Conservation (phyloP, 2,113 vertebrate species). For the Saccopteryx leptura region DNA sequence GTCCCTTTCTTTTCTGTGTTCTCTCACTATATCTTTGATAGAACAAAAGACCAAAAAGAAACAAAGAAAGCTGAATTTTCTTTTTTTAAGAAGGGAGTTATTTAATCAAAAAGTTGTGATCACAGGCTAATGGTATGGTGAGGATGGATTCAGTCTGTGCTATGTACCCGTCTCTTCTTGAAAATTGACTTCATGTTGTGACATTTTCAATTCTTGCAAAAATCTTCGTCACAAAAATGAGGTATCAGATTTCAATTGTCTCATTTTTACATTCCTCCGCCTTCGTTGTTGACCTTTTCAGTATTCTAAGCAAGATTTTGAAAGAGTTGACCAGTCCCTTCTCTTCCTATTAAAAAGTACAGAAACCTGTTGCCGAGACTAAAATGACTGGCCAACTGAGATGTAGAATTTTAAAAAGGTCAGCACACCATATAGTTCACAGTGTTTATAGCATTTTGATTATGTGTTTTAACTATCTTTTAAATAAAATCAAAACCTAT, state of each 20-base stretch:
- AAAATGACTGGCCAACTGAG: conserved; percentile 79
- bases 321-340: conserved; percentile 84
- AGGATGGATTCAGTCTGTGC: not conserved
- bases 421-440: conserved; percentile 73
- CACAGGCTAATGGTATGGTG: not conserved
- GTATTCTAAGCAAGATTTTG: conserved; percentile 86
- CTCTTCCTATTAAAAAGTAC: conserved; percentile 84
- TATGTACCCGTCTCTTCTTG: not conserved
- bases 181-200: conserved; percentile 82
- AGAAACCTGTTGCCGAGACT: conserved; percentile 78
- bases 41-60: not conserved
- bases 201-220: conserved; percentile 86
- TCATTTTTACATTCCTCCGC: conserved; percentile 79
- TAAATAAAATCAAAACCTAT: conserved; percentile 71
- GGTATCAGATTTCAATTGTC: conserved; percentile 80
- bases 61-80: not conserved
- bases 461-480: conserved; percentile 50
- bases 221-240: conserved; percentile 79
- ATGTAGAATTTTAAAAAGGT: conserved; percentile 88
- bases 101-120: conserved; percentile 24
- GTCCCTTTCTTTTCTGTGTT: fast-evolving
- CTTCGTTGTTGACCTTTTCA: conserved; percentile 89
- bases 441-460: conserved; percentile 68
- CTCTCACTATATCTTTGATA: not conserved
- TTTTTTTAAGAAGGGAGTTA: not conserved